These are phyloP conservation scores for Papilio polytes DNA, from an alignment of 1,140 invertebrate species.

Conservation along the genomic window DNA sequence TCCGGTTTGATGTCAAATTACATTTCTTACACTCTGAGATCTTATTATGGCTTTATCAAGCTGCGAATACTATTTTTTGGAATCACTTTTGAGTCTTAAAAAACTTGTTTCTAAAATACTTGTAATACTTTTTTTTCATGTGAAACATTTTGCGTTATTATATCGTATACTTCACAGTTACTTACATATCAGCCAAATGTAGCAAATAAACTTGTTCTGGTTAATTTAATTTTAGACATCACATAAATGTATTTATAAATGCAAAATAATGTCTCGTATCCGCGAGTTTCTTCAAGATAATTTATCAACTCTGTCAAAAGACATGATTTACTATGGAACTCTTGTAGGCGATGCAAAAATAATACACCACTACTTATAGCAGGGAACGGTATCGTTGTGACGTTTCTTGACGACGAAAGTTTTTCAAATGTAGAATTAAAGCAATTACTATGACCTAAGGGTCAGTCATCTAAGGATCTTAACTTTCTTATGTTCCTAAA, in stretches of 20 bases:
- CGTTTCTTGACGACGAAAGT: background rate
- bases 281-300: slow-evolving; percentile 56
- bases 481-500: slow-evolving; percentile 9
- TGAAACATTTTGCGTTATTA: background rate
- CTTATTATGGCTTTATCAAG: background rate
- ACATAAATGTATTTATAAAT: slow-evolving; percentile 26
- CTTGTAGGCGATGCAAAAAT: slow-evolving; percentile 38
- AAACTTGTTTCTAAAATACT: slow-evolving; percentile 13
- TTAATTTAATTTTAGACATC: slow-evolving; percentile 8
- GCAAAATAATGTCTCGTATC: slow-evolving; percentile 41
- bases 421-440: slow-evolving; percentile 1
- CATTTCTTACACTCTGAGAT: slow-evolving; percentile 27
- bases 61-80: slow-evolving; percentile 13
- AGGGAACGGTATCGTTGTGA: slow-evolving; percentile 44
- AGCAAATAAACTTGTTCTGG: slow-evolving; percentile 5
- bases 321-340: slow-evolving; percentile 56
- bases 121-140: background rate
- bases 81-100: background rate
- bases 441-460: too few species aligned
- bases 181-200: background rate
- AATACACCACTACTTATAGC: slow-evolving; percentile 48
- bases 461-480: background rate
- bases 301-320: slow-evolving; percentile 61
- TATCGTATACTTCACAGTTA: background rate
- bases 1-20: slow-evolving; percentile 42